A percentile compares a stretch with the other conserved stretches of the same genome.
These are phyloP conservation scores for Odontamblyopus rebecca DNA, from an alignment of 2,797 vertebrate species.

Conservation along the genomic window DNA sequence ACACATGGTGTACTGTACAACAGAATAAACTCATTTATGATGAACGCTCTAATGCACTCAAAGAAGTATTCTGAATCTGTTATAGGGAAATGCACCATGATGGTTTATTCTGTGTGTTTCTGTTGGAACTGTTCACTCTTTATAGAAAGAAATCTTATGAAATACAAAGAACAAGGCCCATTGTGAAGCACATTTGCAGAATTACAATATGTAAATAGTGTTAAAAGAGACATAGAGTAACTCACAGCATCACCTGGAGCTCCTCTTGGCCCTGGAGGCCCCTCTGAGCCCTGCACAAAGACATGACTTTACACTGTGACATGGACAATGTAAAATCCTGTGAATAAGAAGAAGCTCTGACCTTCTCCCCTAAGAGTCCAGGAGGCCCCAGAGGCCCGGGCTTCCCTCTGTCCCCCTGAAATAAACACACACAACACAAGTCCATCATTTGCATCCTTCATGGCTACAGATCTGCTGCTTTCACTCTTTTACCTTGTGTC, in stretches of 20 bases:
- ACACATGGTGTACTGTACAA: neutral
- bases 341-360: conserved; percentile 49
- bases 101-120: no score
- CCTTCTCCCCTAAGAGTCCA: conserved; percentile 87
- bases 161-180: neutral
- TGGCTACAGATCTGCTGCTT: neutral
- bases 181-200: neutral
- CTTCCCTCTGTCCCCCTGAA: conserved; percentile 88
- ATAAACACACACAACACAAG: conserved; percentile 8
- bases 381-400: conserved; percentile 80
- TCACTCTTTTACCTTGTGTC: conserved; percentile 83
- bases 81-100: no score
- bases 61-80: no score
- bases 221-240: conserved; percentile 11
- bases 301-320: neutral
- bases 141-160: neutral
- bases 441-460: neutral
- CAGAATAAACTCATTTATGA: neutral
- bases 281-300: conserved; percentile 86
- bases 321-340: no score
- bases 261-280: conserved; percentile 90
- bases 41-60: no score
- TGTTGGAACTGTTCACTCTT: no score
- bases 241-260: conserved; percentile 92
- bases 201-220: neutral